These are phyloP conservation scores for Zaprionus capensis DNA, from an alignment of 1,140 invertebrate genomes.

Conservation along the genomic window DNA sequence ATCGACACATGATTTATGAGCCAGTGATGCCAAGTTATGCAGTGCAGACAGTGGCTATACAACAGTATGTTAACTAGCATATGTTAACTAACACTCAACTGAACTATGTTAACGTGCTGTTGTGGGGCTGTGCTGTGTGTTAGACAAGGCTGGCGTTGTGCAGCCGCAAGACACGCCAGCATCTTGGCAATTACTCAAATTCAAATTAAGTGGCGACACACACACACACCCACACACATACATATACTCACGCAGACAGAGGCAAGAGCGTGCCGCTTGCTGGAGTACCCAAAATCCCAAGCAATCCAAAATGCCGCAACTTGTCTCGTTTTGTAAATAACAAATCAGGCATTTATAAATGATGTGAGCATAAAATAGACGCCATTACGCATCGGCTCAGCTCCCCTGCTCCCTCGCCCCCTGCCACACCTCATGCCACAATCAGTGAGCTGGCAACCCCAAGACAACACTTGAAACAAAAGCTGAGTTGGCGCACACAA, in stretches of 20 bases:
- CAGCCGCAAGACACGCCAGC: constrained; percentile 41
- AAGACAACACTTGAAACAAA: constrained; percentile 72
- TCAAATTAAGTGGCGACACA: constrained; percentile 76
- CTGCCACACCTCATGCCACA: constrained; percentile 10
- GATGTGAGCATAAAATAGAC: constrained; percentile 81
- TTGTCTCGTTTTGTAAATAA: constrained; percentile 84
- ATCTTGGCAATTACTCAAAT: constrained; percentile 78
- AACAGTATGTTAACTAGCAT: too few species aligned
- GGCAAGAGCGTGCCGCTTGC: constrained; percentile 2
- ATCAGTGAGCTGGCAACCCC: constrained; percentile 7
- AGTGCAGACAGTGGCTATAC: too few species aligned
- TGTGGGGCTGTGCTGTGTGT: too few species aligned
- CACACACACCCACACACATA: constrained; percentile 41
- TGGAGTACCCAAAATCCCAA: constrained; percentile 48
- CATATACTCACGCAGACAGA: constrained; percentile 26
- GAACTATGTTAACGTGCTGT: too few species aligned
- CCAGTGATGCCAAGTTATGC: too few species aligned
- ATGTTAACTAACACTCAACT: too few species aligned
- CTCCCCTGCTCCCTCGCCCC: not conserved
- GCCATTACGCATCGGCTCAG: constrained; percentile 34
- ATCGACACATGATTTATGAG: too few species aligned
- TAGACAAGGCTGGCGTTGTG: too few species aligned
- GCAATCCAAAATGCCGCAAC: constrained; percentile 68
- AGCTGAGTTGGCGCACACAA: constrained; percentile 58
- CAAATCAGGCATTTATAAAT: constrained; percentile 85